Evolutionary conservation across 1,140 invertebrate species (phyloP), one percentile per base, ranked within the genome.

Genomic region (Nebria ingens): DNA sequence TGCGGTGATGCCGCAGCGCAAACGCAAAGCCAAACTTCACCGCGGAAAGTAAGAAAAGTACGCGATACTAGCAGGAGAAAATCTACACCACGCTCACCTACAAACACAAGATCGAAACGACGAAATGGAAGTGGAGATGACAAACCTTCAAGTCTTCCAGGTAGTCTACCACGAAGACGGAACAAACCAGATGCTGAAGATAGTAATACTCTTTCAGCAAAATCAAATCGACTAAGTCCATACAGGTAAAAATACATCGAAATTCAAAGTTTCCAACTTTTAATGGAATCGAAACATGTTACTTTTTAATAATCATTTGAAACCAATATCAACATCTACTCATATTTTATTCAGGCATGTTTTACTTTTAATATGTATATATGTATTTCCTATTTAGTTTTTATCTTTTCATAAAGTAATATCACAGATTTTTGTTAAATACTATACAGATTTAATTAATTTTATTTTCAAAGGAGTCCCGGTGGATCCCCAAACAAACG

Each of bases 61-160:
- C 72, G 83, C 56, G 84, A 86, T 45, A 84, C 78, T 61, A 80
- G 79, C 0, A 69, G 84, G 61, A 76, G 80, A 61, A 86, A 84
- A 69, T 79, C 79, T 2, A 71, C 75, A 55, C 64, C 66, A 4
- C 58, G 65, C 38, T 68, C 66, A 2, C 68, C 68, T 2, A 64
- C 58, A 4, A 58, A 55, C 40, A 61, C 61, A 29, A 61, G 56
- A 34, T 50, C 21, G 15, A 56, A 52, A 57, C 68, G 51, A 49
- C 58, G 60, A 19, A 62, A 49, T 21, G 60, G 54, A 19, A 57
- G 57, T 22, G 53, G 54, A 4, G 67, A 69, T 3, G 62, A 64
- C 9, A 65, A 68, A 62, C 51, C 65, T 1, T 61, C 61, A 1
- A 68, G 66, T 62, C 64, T 83, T 38, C 82, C 81, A 1, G 80